Conservation (phyloP, 2,797 vertebrate species). For the Petrocephalus sullivani region DNA sequence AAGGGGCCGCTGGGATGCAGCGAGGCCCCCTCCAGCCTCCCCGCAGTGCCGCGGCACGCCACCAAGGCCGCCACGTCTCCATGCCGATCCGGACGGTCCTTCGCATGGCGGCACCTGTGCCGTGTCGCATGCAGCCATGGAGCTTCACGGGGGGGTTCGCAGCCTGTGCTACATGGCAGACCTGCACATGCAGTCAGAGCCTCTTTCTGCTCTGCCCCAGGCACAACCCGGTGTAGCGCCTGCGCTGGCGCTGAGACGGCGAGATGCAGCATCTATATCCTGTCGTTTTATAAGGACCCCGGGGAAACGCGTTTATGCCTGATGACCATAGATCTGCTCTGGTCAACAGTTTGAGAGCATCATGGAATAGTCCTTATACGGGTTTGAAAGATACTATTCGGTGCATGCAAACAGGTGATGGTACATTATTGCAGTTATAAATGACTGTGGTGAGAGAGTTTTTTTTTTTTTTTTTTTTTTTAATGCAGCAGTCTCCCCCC, state of each 20-base stretch:
- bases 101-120: background rate
- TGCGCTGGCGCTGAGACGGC: background rate
- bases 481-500: background rate
- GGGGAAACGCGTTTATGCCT: background rate
- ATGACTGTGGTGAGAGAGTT: background rate
- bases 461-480: background rate
- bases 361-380: background rate
- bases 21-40: background rate
- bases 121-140: background rate
- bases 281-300: background rate
- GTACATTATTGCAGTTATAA: background rate
- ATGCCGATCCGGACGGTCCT: conserved; percentile 10
- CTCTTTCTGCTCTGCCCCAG: background rate
- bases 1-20: background rate
- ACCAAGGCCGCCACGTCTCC: conserved; percentile 34
- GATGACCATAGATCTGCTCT: background rate
- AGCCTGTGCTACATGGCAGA: background rate
- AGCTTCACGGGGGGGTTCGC: background rate
- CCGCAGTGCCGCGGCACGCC: conserved; percentile 52
- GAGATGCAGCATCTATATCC: background rate
- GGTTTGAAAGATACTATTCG: background rate
- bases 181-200: background rate
- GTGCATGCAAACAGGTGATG: background rate
- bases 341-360: background rate
- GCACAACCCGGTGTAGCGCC: background rate